Evolutionary conservation across 2,113 vertebrate species (phyloP).

Genomic region (Anas platyrhynchos): DNA sequence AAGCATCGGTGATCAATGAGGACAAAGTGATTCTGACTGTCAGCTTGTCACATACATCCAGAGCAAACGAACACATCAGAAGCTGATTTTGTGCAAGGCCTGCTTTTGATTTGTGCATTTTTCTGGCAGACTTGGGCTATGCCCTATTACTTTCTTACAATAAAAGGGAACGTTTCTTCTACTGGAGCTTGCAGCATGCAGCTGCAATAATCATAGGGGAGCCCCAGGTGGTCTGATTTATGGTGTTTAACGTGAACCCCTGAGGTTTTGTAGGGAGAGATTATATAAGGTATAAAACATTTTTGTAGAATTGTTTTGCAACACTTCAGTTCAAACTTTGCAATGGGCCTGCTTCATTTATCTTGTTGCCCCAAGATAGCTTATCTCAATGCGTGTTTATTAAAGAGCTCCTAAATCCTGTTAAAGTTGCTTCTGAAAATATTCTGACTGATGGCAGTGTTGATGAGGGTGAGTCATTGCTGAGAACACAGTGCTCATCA

Average conservation of each 20-base stretch:
- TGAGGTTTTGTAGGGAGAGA: constrained; percentile 39
- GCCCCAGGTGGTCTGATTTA: constrained; percentile 62
- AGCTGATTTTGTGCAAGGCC: constrained; percentile 52
- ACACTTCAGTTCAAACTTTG: constrained; percentile 18
- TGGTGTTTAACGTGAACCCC: constrained; percentile 52
- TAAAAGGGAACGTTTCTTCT: constrained; percentile 45
- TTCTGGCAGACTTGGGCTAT: constrained; percentile 51
- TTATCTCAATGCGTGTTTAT: constrained; percentile 31
- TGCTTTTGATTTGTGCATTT: constrained; percentile 72
- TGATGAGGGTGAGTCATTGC: constrained; percentile 26
- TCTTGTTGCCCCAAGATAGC: neutral
- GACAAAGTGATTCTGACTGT: constrained; percentile 50
- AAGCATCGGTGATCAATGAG: constrained; percentile 29
- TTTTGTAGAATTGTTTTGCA: constrained; percentile 37
- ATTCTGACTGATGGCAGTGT: constrained; percentile 12
- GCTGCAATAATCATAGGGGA: constrained; percentile 66
- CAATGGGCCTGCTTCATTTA: neutral
- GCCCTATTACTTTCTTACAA: constrained; percentile 66
- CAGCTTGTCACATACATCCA: constrained; percentile 11
- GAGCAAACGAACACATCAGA: constrained; percentile 62
- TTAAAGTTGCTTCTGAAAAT: constrained; percentile 45
- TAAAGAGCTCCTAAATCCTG: neutral
- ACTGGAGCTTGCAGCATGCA: constrained; percentile 26
- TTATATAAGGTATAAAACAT: constrained; percentile 52
- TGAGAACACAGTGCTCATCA: constrained; percentile 13